Base-by-base conservation (phyloP, 2,888 invertebrate genomes). In the Hemithea aestivaria region DNA sequence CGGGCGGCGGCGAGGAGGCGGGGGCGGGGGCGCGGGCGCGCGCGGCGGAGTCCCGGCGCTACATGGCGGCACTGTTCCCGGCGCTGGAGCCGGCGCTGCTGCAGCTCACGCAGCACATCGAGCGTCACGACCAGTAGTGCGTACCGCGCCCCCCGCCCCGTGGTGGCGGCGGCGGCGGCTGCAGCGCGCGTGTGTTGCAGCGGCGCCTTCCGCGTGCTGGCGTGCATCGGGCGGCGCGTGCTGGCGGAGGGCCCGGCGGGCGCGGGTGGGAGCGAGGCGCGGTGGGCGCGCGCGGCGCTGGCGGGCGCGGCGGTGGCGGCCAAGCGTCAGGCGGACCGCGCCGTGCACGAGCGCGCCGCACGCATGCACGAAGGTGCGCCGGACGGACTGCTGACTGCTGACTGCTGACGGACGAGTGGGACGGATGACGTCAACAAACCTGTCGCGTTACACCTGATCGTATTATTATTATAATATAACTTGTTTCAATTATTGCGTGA, bases 191-290 rank as follows among this genome's bases (percentile, higher is more conserved):
- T 12, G 5, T 12, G 53, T 72, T 80, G 38, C 64, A 97, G 97
- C 78, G 97, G 97, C 72, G 96, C 96, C 34, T 94, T 98, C 91
- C 96, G 96, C 57, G 94, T 97, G 45, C 88, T 98, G 64, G 98
- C 98, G 7, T 91, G 95, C 53, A 89, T 97, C 61, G 96, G 96
- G 50, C 94, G 96, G 64, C 97, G 98, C 69, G 97, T 97, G 12
- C 93, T 96, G 91, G 96, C 81, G 93, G 95, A 42, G 94, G 93
- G 95, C 76, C 93, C 95, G 68, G 90, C 93, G 20, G 49, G 51
- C 4, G 93, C 16, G 47, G 53, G 20, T 47, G 53, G 36, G 44
- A 36, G 61, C 11, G 78, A 71, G 59, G 71, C 66, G 52, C 70
- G 73, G 5, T 73, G 78, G 78, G 62, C 73, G 56, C 73, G 74